These are phyloP conservation scores for Rhinopomastus cyanomelas DNA, from an alignment of 2,113 vertebrate species.

Conservation along the genomic window DNA sequence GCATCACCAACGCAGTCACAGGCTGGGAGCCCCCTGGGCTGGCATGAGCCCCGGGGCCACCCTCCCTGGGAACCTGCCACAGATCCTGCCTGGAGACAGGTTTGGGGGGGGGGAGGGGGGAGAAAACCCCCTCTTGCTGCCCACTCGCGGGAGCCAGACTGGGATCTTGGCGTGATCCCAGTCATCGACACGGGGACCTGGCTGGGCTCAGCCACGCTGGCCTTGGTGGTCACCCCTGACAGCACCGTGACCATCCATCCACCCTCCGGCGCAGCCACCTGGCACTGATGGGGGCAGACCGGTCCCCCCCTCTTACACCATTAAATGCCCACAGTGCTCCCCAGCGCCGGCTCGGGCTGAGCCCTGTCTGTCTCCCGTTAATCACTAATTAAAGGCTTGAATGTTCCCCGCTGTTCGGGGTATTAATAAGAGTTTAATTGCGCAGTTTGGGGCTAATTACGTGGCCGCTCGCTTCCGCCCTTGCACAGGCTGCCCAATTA, in stretches of 20 bases:
- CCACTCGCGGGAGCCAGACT: not conserved
- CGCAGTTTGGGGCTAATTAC: conserved; percentile 72
- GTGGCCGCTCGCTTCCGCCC: conserved; percentile 47
- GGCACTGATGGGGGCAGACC: not conserved
- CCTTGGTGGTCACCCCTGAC: not conserved
- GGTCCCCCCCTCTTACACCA: not conserved
- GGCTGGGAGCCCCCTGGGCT: not conserved
- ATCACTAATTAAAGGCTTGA: conserved; percentile 75
- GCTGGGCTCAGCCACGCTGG: not conserved
- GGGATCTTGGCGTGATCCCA: accelerated
- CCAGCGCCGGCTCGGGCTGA: not conserved
- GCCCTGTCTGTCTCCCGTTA: conserved; percentile 61
- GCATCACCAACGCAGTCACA: accelerated
- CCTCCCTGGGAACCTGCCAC: not conserved
- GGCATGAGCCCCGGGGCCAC: not conserved
- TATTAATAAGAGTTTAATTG: conserved; percentile 76
- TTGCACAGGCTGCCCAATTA: conserved; percentile 53
- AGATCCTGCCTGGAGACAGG: not conserved
- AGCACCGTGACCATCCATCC: not conserved
- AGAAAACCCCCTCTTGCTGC: no score
- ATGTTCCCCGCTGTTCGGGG: conserved; percentile 71
- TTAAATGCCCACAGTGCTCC: conserved; percentile 39
- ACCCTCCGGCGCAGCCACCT: not conserved
- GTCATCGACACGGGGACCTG: not conserved
- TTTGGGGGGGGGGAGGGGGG: no score